Evolutionary conservation across 2,113 vertebrate species (phyloP).

Genomic region (Bufo bufo): DNA sequence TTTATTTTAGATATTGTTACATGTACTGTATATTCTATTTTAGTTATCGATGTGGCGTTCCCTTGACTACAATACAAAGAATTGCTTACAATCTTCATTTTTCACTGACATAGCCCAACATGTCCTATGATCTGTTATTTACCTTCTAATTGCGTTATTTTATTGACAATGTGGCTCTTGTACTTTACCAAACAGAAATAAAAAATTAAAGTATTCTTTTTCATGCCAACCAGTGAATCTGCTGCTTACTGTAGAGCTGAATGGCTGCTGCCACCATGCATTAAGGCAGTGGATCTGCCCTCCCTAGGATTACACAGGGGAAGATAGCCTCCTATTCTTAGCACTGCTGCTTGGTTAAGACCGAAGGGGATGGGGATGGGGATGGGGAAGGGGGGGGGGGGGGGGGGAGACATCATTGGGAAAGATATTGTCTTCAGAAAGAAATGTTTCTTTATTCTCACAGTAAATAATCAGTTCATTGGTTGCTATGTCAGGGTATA

Average conservation of each 20-base stretch:
- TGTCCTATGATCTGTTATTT: background rate
- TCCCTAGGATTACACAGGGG: background rate
- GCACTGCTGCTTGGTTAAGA: background rate
- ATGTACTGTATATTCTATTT: too few relatives aligned
- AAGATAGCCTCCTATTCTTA: background rate
- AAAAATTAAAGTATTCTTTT: background rate
- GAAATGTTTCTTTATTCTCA: background rate
- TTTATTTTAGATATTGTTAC: too few relatives aligned
- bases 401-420: background rate
- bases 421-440: background rate
- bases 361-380: background rate
- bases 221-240: background rate
- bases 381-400: too few relatives aligned
- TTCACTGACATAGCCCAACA: background rate
- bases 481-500: background rate
- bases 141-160: background rate
- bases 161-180: background rate
- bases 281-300: background rate
- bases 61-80: background rate
- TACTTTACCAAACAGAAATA: background rate
- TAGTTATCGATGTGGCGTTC: background rate
- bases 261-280: background rate
- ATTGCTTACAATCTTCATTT: background rate
- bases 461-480: background rate
- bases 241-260: background rate